Conservation (phyloP, 2,113 vertebrate species). For the Triplophysa tibetana region DNA sequence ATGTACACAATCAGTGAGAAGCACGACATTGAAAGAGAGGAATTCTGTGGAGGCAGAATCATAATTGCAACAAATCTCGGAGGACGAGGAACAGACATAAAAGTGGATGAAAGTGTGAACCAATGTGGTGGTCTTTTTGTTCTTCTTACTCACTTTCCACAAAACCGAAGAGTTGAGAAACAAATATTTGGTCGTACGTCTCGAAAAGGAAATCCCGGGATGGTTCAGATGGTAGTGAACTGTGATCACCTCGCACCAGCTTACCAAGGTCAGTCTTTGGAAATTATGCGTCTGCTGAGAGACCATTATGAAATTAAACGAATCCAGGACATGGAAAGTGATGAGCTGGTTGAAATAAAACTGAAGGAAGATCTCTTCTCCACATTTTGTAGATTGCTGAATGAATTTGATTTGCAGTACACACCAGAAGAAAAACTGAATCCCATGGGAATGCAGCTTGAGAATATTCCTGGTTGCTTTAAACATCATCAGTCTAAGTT, state of each 20-base stretch:
- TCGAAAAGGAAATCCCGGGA: conserved; percentile 51
- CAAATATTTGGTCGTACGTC: conserved; percentile 47
- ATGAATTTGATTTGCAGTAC: conserved; percentile 17
- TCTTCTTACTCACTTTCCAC: conserved; percentile 44
- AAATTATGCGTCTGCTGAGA: conserved; percentile 45
- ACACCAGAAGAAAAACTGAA: conserved; percentile 5
- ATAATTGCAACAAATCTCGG: conserved; percentile 52
- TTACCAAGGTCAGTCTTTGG: conserved; percentile 44
- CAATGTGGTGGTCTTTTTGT: conserved; percentile 44
- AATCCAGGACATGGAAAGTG: conserved; percentile 32
- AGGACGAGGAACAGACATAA: conserved; percentile 50
- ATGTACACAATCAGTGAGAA: conserved; percentile 55
- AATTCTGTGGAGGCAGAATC: conserved; percentile 35
- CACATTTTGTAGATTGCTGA: conserved; percentile 41
- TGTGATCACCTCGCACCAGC: conserved; percentile 35
- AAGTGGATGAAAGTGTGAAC: conserved; percentile 44
- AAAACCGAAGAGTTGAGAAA: conserved; percentile 48
- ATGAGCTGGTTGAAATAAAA: conserved; percentile 42
- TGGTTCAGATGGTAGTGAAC: conserved; percentile 49
- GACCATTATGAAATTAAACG: conserved; percentile 38
- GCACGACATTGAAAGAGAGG: conserved; percentile 40
- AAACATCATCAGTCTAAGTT: conserved; percentile 10
- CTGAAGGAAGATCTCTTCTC: conserved; percentile 44
- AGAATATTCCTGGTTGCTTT: conserved; percentile 8
- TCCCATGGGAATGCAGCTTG: background rate